Base-by-base conservation (phyloP, 2,113 vertebrate genomes). In the Petrocephalus microphthalmus region DNA sequence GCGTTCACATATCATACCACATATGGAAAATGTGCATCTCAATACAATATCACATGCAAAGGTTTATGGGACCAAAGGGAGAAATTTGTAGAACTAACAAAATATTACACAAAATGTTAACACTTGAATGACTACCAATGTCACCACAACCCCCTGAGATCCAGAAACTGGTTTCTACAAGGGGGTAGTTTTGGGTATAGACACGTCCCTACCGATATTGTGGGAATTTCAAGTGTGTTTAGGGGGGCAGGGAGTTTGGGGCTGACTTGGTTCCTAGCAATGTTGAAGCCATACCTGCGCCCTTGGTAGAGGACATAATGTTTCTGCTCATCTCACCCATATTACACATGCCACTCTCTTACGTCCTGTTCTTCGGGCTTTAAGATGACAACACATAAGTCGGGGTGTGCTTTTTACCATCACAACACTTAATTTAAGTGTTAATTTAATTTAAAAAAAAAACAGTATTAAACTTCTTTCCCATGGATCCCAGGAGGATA, bases 401-500 rank as follows among this genome's bases (percentile, higher is more conserved):
- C 20, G 17, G 22, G 20, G 7, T n/a, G 22, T 7, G 8, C 56
- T 25, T 60, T 60, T n/a, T 60, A 60, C 20, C 22, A 60, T n/a
- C 57, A n/a, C 57, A n/a, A 60, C 22, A 60, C 57, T 60, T 60
- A 64, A 64, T 64, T 25, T 25, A 64, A 25, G 57, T 25, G 10
- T 20, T 42, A 42, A n/a, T n/a, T n/a, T n/a, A n/a, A n/a, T n/a
- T n/a, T n/a, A 67, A 15, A 56, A 33, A 78, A 5, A 15, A 19
- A 29, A 78, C 29, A 42, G 15, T 7, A 42, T 42, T 42, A 29
- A 81, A 17, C 42, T 19, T 37, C 6, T 81, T 45, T 15, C 7
- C 25, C n/a, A 0, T 29, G 60, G 60, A 94, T 93, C 92, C 93
- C 93, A 91, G 91, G 94, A 93, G 90, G 94, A 92, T 22, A 87